Percentiles rank a stretch among this genome's conserved stretches.
These are phyloP conservation scores for Epinotia bilunana DNA, from an alignment of 2,888 invertebrate species.

Conservation along the genomic window DNA sequence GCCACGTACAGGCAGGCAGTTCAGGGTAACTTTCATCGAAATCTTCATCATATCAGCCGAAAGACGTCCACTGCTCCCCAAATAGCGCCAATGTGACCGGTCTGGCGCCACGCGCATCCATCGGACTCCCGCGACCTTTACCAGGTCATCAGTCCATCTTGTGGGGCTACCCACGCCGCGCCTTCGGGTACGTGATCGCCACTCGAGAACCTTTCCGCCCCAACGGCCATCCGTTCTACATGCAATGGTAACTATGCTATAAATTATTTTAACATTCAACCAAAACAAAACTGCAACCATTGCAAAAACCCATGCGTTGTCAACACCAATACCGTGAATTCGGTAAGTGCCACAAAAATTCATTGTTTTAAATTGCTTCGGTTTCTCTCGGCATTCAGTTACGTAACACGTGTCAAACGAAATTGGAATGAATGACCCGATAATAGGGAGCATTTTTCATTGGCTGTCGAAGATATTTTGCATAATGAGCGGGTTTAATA, in stretches of 20 bases:
- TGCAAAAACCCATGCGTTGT: slow-evolving; percentile 30
- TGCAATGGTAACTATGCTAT: neutral
- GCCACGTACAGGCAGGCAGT: no score
- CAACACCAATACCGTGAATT: slow-evolving; percentile 36
- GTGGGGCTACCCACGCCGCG: no score
- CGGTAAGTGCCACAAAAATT: slow-evolving; percentile 47
- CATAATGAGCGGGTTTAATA: slow-evolving; percentile 65
- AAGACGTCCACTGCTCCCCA: no score
- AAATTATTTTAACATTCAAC: neutral
- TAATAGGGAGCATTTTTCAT: slow-evolving; percentile 58
- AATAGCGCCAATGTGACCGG: no score
- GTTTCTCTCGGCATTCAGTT: slow-evolving; percentile 39
- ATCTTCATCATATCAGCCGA: no score
- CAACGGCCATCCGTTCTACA: no score
- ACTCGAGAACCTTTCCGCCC: no score
- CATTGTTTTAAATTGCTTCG: slow-evolving; percentile 51
- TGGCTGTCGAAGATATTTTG: slow-evolving; percentile 55
- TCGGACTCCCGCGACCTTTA: no score
- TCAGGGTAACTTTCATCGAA: no score
- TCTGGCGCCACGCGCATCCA: no score
- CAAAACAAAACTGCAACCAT: slow-evolving; percentile 11
- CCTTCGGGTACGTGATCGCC: no score
- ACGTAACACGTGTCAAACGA: slow-evolving; percentile 47
- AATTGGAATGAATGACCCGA: slow-evolving; percentile 57
- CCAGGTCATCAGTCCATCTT: no score